Percentiles rank a stretch among this genome's conserved stretches.
Evolutionary conservation across 2,888 invertebrate genomes (phyloP).

Genomic region (Leucoma salicis): DNA sequence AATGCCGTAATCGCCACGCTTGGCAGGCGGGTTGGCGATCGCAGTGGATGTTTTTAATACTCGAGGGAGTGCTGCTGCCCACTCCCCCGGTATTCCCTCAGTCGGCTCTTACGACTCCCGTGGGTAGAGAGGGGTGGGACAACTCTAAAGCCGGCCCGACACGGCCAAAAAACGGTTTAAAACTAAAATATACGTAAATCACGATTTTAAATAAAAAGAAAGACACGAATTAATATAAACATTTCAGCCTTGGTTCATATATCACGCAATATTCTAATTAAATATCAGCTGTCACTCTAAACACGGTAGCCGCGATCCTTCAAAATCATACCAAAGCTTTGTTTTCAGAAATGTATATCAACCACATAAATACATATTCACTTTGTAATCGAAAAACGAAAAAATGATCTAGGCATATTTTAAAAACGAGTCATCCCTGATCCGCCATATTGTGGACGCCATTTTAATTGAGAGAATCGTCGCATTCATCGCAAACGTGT

Average conservation of each 20-base stretch:
- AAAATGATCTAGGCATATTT: no score
- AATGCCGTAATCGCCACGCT: no score
- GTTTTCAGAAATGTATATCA: neutral
- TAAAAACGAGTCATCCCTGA: constrained; percentile 17
- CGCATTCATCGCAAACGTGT: constrained; percentile 39
- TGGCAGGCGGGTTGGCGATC: no score
- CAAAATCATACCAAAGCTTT: neutral
- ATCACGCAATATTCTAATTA: neutral
- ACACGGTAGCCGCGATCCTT: neutral
- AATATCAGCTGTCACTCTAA: neutral
- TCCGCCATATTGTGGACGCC: constrained; percentile 29
- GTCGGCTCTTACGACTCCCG: no score
- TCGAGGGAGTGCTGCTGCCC: no score
- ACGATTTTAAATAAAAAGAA: neutral
- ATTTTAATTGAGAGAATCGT: constrained; percentile 42
- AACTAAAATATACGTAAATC: no score
- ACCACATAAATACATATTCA: neutral
- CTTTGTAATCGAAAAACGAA: neutral
- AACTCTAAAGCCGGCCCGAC: no score
- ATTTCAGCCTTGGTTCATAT: neutral
- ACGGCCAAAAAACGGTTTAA: no score
- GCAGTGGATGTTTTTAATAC: no score
- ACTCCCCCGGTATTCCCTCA: no score
- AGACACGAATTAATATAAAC: neutral
- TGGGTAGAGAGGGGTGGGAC: no score